Base-by-base conservation (phyloP, 2,113 vertebrate genomes). In the Aythya baeri region DNA sequence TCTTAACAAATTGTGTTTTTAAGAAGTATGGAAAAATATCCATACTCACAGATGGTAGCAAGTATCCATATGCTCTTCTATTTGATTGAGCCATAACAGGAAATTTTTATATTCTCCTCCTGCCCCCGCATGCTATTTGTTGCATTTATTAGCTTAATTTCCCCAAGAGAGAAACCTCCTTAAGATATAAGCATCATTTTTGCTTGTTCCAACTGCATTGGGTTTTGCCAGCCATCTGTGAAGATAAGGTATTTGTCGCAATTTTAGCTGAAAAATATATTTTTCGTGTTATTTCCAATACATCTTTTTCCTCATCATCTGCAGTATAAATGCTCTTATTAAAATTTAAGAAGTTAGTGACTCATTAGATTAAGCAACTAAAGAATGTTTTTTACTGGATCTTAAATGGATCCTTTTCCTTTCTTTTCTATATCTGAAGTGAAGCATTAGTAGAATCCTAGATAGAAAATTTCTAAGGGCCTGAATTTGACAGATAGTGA, bases 181-280 rank as follows among this genome's bases (percentile, higher is more conserved):
- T 49, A 83, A 93, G 72, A 94, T 92, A 7, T 16, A 77, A 79
- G 49, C 95, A 77, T 86, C 20, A 44, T 83, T 89, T 96, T 97
- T 52, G 88, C 70, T 94, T 87, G 26, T 77, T 92, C 46, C 74
- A 59, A 71, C 71, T 79, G 17, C 44, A 49, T 49, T 83, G 76
- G 78, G 31, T 75, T 88, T 93, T 96, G 77, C 72, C 52, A 89
- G 62, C 92, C 86, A 96, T 96, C 96, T 94, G 93, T 93, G 91
- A 90, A 70, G 74, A 86, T 76, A 86, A 91, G 93, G 81, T 85
- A 66, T 61, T 54, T 91, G 83, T 92, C 0, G 0, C 82, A 87
- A 1, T 90, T 75, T 59, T 77, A 74, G 88, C 61, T 90, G 87
- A 78, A 91, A 96, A 96, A 83, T 49, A 55, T 71, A 68, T 85